Base-by-base conservation (phyloP, 2,113 vertebrate genomes). In the Pituophis catenifer region DNA sequence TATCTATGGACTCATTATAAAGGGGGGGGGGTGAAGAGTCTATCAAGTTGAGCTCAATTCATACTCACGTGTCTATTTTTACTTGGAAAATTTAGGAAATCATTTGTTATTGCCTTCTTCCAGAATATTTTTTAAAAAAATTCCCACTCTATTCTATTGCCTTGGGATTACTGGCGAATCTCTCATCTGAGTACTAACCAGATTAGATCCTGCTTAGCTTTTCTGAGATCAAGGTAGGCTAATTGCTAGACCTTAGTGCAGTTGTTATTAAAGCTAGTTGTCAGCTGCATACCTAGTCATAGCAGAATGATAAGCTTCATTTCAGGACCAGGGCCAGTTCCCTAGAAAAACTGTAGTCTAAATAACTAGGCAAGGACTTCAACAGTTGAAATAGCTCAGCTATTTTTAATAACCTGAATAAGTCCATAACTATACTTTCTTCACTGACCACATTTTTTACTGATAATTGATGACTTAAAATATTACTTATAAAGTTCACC, bases 291-390 rank as follows among this genome's bases (percentile, higher is more conserved):
- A 57, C 19, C n/a, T 57, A 3, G 38, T 86, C 33, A 44, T 29
- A 54, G n/a, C 6, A 88, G 29, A 88, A 88, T 88, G 26, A 53
- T 15, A 10, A 3, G 2, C 53, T n/a, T 8, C 23, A 24, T 90
- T 93, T 15, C 70, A 87, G 57, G n/a, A 93, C 48, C 89, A 65
- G 4, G 89, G 89, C 54, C n/a, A 90, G 92, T 15, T 65, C 92
- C 48, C n/a, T 44, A 7, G n/a, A 38, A 44, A 24, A n/a, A 19
- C 2, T 38, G 65, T 26, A 48, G 44, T 55, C n/a, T 75, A 2
- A n/a, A 54, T 15, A 29, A 33, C 62, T 57, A 2, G 11, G 6
- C 19, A 88, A 11, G 10, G 44, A 86, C 2, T 50, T 86, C 26
- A 50, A 1, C 3, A 44, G 54, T 52, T 29, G 29, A 50, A 17